These are phyloP conservation scores for Dallia pectoralis DNA, from an alignment of 2,797 vertebrate genomes.

Conservation along the genomic window DNA sequence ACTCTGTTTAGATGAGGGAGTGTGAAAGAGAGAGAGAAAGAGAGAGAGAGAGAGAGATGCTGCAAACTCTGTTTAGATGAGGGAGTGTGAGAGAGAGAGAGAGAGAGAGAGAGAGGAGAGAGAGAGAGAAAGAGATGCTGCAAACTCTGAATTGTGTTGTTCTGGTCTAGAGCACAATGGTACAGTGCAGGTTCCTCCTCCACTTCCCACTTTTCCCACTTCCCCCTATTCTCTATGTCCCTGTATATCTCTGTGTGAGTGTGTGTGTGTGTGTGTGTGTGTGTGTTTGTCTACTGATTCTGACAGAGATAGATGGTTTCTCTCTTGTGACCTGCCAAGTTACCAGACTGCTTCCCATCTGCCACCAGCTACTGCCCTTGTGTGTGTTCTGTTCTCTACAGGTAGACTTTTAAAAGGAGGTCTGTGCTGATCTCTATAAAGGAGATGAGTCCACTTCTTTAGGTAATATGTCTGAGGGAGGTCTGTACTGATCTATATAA, in stretches of 20 bases:
- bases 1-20: neutral
- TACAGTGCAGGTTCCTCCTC: neutral
- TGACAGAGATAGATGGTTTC: neutral
- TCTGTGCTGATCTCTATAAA: too few species aligned
- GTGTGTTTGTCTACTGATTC: neutral
- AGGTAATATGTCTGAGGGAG: too few species aligned
- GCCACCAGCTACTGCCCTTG: slow-evolving; percentile 33
- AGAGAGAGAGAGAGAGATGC: neutral
- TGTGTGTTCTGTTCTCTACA: neutral
- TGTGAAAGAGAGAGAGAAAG: neutral
- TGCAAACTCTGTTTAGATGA: too few species aligned
- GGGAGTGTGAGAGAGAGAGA: too few species aligned
- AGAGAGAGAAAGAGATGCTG: too few species aligned
- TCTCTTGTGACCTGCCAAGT: slow-evolving; percentile 32
- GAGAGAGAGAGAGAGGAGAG: too few species aligned
- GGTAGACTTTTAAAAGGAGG: too few species aligned
- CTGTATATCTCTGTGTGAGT: neutral
- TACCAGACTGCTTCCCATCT: slow-evolving; percentile 57
- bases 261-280: neutral
- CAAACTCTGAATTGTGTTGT: too few species aligned
- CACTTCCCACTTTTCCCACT: neutral
- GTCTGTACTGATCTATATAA: too few species aligned
- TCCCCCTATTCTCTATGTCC: too few species aligned
- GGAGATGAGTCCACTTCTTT: too few species aligned
- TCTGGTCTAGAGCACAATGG: neutral